Percentiles rank a stretch among this genome's conserved stretches.
phyloP scores from a whole-genome alignment of 2,888 invertebrate genomes.

The Habroteleia sp. region DNA sequence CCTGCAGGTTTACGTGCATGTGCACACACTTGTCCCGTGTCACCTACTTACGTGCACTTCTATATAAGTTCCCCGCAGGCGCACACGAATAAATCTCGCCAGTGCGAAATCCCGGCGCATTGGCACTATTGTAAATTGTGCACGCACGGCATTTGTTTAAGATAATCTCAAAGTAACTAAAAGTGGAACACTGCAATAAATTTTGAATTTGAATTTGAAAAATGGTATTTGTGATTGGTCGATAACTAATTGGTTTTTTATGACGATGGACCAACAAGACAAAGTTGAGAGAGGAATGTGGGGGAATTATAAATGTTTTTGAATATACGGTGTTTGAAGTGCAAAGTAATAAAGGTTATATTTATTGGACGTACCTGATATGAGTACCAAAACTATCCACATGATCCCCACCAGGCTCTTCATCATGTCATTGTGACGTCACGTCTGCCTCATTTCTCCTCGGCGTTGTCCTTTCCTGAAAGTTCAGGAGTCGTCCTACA shows the following conservation, averaged over 20 bases:
- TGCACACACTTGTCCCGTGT: slow-evolving; percentile 7
- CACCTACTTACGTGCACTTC: slow-evolving; percentile 26
- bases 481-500: slow-evolving; percentile 71
- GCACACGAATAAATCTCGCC: slow-evolving; percentile 11
- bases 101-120: slow-evolving; percentile 2
- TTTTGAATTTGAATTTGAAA: too few species aligned
- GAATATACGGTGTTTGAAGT: too few species aligned
- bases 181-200: too few species aligned
- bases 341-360: slow-evolving; percentile 30
- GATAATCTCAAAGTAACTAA: not conserved
- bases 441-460: slow-evolving; percentile 82
- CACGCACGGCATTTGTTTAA: not conserved
- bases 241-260: too few species aligned
- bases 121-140: slow-evolving; percentile 1
- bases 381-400: slow-evolving; percentile 84
- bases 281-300: too few species aligned
- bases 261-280: too few species aligned
- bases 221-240: too few species aligned
- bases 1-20: not conserved
- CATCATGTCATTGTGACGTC: slow-evolving; percentile 83
- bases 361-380: slow-evolving; percentile 82
- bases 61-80: slow-evolving; percentile 17
- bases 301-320: too few species aligned
- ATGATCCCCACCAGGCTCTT: slow-evolving; percentile 84
- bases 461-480: slow-evolving; percentile 71